A percentile compares a stretch with the other conserved stretches of the same genome.
Evolutionary conservation across 2,113 vertebrate species (phyloP).

Genomic region (Brachyhypopomus gauderio): DNA sequence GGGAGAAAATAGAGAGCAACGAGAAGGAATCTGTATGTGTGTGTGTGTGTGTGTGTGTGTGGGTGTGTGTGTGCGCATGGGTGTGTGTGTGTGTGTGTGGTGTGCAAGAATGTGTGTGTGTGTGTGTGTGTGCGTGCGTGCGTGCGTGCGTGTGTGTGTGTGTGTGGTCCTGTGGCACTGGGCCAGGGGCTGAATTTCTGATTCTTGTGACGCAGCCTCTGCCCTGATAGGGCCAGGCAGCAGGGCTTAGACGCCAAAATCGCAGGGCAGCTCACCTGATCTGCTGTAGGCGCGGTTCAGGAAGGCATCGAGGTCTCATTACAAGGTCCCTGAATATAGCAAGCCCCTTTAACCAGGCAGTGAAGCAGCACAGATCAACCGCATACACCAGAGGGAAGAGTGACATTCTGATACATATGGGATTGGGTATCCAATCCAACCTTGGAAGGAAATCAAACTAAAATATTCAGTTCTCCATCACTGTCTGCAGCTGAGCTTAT

Average conservation of each 20-base stretch:
- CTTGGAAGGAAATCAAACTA: not conserved
- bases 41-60: slow-evolving; percentile 5
- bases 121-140: slow-evolving; percentile 6
- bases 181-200: slow-evolving; percentile 5
- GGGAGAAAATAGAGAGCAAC: not conserved
- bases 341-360: slow-evolving; percentile 50
- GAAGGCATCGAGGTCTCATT: slow-evolving; percentile 48
- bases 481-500: not conserved
- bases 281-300: slow-evolving; percentile 40
- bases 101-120: slow-evolving; percentile 37
- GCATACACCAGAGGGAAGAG: slow-evolving; percentile 29
- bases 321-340: slow-evolving; percentile 50
- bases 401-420: slow-evolving; percentile 33
- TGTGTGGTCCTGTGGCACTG: slow-evolving; percentile 6
- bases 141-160: slow-evolving; percentile 27
- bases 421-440: not conserved
- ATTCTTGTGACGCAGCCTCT: not conserved
- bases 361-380: slow-evolving; percentile 20
- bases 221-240: slow-evolving; percentile 38
- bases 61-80: no score
- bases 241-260: slow-evolving; percentile 34
- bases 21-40: slow-evolving; percentile 15
- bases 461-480: slow-evolving; percentile 19
- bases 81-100: slow-evolving; percentile 6
- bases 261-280: slow-evolving; percentile 43